These are phyloP conservation scores for Drosophila nigrodunni DNA, from an alignment of 1,140 invertebrate genomes.

Conservation along the genomic window DNA sequence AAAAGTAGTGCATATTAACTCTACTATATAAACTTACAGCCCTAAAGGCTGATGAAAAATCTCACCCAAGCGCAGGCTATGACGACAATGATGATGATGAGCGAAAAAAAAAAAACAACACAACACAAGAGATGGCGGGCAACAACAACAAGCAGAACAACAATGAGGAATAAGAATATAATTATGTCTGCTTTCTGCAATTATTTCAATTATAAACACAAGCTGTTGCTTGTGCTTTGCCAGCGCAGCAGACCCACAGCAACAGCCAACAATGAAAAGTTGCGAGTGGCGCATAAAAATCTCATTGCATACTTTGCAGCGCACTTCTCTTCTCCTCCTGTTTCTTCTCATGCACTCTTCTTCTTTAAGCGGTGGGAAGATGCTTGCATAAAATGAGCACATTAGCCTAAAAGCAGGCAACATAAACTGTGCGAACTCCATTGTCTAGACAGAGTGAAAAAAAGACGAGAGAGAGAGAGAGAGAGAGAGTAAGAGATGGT, in stretches of 20 bases:
- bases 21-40: conserved; percentile 33
- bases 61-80: conserved; percentile 17
- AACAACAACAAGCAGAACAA: conserved; percentile 19
- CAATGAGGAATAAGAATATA: conserved; percentile 51
- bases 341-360: background rate
- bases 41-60: conserved; percentile 21
- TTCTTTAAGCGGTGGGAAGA: background rate
- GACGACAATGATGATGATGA: conserved; percentile 47
- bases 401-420: conserved; percentile 66
- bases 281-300: conserved; percentile 58
- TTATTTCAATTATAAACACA: conserved; percentile 76
- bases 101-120: conserved; percentile 28
- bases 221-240: conserved; percentile 65
- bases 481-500: background rate
- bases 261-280: conserved; percentile 55
- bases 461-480: background rate
- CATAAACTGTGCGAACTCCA: conserved; percentile 36
- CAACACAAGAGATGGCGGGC: conserved; percentile 19
- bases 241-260: conserved; percentile 27
- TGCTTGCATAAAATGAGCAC: conserved; percentile 65
- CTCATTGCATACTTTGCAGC: conserved; percentile 46
- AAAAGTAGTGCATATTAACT: conserved; percentile 23
- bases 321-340: background rate
- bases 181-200: conserved; percentile 71
- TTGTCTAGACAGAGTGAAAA: background rate